Percentiles rank a stretch among this genome's conserved stretches.
Conservation (phyloP, 2,113 vertebrate genomes). For the Tiliqua scincoides region DNA sequence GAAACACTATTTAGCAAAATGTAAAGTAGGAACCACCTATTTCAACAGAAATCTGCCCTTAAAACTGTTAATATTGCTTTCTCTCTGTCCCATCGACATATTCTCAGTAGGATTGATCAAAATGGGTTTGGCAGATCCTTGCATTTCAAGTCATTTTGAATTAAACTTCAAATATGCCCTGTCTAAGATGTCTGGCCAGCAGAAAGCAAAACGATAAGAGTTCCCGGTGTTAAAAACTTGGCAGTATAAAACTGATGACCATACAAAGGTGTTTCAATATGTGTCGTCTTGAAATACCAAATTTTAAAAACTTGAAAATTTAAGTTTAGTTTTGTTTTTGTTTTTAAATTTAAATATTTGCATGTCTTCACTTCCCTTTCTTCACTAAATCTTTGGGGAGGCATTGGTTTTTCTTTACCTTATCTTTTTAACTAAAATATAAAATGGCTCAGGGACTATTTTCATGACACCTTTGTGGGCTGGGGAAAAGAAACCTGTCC, state of each 20-base stretch:
- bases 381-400: not conserved
- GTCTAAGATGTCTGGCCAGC: conserved; percentile 16
- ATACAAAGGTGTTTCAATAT: not conserved
- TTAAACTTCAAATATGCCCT: conserved; percentile 4
- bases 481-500: too few species aligned
- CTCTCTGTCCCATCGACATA: not conserved
- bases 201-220: not conserved
- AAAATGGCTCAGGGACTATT: not conserved
- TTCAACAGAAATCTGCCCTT: not conserved
- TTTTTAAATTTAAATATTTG: too few species aligned
- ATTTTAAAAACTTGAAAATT: not conserved
- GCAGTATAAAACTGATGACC: not conserved
- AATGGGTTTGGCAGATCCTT: not conserved
- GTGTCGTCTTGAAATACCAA: not conserved
- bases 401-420: not conserved
- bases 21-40: not conserved
- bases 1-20: conserved; percentile 29
- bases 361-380: not conserved
- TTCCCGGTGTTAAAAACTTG: not conserved
- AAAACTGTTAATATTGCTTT: not conserved
- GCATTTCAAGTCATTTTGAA: conserved; percentile 5
- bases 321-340: too few species aligned
- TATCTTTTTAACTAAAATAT: not conserved
- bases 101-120: not conserved
- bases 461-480: not conserved